These are phyloP conservation scores for Vulpes ferrilata DNA, from an alignment of 2,113 vertebrate genomes.

Conservation along the genomic window DNA sequence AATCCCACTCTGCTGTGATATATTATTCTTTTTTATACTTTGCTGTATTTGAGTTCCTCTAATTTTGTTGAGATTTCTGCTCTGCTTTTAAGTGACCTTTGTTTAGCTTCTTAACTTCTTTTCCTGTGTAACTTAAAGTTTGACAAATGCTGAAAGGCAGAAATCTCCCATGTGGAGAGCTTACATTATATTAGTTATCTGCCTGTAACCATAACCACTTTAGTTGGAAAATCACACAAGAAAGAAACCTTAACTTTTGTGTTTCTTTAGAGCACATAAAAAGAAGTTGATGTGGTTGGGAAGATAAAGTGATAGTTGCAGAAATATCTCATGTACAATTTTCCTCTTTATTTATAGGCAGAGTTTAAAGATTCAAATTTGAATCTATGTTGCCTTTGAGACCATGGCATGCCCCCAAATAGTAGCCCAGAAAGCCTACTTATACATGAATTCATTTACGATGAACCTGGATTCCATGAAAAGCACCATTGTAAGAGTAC, in stretches of 20 bases:
- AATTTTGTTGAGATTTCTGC: conserved; percentile 19
- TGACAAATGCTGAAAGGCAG: neutral
- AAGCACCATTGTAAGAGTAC: neutral
- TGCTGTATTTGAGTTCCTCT: neutral
- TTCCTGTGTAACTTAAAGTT: conserved; percentile 16
- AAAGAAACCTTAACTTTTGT: neutral
- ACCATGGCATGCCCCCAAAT: neutral
- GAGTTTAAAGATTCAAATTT: neutral
- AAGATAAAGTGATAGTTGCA: neutral
- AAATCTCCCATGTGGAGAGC: neutral
- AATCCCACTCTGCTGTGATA: neutral
- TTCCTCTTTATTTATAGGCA: neutral
- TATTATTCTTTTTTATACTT: neutral
- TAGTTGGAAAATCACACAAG: neutral
- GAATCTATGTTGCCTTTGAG: neutral
- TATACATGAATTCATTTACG: neutral
- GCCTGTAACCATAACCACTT: neutral
- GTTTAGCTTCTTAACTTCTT: neutral
- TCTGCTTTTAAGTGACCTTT: neutral
- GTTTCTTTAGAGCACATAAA: neutral
- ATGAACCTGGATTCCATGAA: neutral
- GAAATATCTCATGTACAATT: neutral
- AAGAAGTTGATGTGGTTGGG: neutral
- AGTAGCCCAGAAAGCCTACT: neutral
- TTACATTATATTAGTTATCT: neutral